Evolutionary conservation across 2,113 vertebrate species (phyloP).

Genomic region (Probosciger aterrimus): DNA sequence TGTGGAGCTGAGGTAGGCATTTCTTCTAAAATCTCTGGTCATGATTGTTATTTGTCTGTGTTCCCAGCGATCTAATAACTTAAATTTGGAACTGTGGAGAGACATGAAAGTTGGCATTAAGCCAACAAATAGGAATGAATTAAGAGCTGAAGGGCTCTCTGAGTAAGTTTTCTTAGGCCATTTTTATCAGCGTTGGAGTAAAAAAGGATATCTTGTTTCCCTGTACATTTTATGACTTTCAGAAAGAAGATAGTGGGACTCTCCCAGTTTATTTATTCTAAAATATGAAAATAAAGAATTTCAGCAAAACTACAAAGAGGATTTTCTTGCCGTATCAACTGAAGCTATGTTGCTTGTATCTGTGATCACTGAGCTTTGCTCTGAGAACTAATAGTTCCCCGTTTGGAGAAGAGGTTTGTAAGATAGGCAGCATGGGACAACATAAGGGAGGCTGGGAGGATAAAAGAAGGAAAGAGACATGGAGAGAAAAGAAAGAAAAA

Average conservation of each 20-base stretch:
- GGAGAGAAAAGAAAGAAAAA: not conserved
- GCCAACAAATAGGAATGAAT: not conserved
- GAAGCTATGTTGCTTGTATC: not conserved
- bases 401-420: not conserved
- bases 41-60: not conserved
- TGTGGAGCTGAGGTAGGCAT: not conserved
- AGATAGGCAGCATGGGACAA: not conserved
- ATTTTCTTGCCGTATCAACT: not conserved
- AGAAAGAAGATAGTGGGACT: not conserved
- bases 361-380: not conserved
- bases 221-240: not conserved
- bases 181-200: not conserved
- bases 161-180: not conserved
- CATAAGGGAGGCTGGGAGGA: not conserved
- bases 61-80: not conserved
- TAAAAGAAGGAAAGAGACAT: rapidly evolving
- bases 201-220: not conserved
- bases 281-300: not conserved
- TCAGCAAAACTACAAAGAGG: not conserved
- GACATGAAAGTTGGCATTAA: not conserved
- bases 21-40: not conserved
- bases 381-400: not conserved
- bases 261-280: not conserved
- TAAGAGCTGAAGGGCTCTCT: not conserved
- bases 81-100: not conserved